Conservation (phyloP, 2,113 vertebrate species). For the Falco punctatus region DNA sequence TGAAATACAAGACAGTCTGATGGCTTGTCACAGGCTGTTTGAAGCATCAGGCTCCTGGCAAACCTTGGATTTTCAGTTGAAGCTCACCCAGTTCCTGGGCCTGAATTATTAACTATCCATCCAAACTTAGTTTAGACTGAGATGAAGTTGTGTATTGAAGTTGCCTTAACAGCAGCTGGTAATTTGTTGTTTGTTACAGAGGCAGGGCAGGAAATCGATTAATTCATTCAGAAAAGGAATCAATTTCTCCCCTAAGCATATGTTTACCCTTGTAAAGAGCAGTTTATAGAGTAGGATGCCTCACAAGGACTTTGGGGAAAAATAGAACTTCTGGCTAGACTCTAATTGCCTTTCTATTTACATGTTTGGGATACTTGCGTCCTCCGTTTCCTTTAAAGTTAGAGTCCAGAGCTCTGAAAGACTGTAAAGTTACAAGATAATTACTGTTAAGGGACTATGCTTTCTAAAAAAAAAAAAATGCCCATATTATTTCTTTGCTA, state of each 20-base stretch:
- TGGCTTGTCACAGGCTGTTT: background rate
- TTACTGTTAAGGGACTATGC: background rate
- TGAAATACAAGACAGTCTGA: background rate
- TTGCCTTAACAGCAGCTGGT: background rate
- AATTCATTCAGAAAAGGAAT: conserved; percentile 48
- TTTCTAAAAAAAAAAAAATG: background rate
- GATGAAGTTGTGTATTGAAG: background rate
- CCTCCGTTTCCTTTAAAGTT: background rate
- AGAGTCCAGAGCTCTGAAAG: background rate
- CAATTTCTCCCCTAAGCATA: background rate
- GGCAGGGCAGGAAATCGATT: background rate
- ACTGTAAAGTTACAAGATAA: background rate
- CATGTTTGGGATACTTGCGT: background rate
- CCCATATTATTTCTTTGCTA: background rate
- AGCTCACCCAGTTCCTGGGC: background rate
- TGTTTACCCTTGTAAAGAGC: conserved; percentile 22
- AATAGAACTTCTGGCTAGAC: background rate
- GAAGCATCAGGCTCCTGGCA: background rate
- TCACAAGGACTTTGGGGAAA: conserved; percentile 21
- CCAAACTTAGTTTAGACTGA: background rate
- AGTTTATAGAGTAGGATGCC: background rate
- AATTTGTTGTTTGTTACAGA: background rate
- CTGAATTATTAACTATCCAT: background rate
- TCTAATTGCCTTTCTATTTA: conserved; percentile 22
- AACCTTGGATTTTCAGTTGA: background rate